phyloP scores from a whole-genome alignment of 1,140 invertebrate genomes.

The Apocrypta bakeri region DNA sequence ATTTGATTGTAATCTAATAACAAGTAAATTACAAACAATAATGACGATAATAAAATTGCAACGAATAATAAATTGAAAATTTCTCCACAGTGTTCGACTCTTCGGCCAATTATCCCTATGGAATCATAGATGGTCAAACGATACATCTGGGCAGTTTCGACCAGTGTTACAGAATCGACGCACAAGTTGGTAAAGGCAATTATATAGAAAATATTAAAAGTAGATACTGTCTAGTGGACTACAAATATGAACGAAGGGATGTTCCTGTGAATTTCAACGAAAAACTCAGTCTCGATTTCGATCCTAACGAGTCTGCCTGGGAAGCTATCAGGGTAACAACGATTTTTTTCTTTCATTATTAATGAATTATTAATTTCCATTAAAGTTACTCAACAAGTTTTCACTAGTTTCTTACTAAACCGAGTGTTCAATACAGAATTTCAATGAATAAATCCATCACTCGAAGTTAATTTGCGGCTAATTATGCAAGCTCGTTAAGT shows the following conservation, averaged over 20 bases:
- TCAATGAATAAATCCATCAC: too few relatives aligned
- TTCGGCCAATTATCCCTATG: conserved; percentile 57
- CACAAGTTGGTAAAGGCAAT: neutral
- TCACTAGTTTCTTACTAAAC: too few relatives aligned
- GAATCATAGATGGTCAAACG: conserved; percentile 56
- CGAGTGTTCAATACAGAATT: too few relatives aligned
- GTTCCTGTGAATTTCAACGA: conserved; percentile 34
- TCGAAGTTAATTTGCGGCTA: too few relatives aligned
- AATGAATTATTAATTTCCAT: too few relatives aligned
- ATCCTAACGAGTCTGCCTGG: conserved; percentile 61
- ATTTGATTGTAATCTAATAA: too few relatives aligned
- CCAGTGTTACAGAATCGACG: conserved; percentile 56
- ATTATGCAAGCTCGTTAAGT: too few relatives aligned
- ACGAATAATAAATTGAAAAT: neutral
- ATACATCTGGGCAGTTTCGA: conserved; percentile 61
- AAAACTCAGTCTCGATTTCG: conserved; percentile 56
- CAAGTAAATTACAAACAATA: too few relatives aligned
- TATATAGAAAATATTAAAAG: conserved; percentile 53
- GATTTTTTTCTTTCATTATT: neutral
- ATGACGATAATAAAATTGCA: neutral
- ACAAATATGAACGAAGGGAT: conserved; percentile 52
- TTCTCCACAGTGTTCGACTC: conserved; percentile 59
- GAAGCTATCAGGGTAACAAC: conserved; percentile 63
- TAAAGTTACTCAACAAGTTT: too few relatives aligned
- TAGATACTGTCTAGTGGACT: conserved; percentile 65